These are phyloP conservation scores for Urocynchramus pylzowi DNA, from an alignment of 2,113 vertebrate species.

Conservation along the genomic window DNA sequence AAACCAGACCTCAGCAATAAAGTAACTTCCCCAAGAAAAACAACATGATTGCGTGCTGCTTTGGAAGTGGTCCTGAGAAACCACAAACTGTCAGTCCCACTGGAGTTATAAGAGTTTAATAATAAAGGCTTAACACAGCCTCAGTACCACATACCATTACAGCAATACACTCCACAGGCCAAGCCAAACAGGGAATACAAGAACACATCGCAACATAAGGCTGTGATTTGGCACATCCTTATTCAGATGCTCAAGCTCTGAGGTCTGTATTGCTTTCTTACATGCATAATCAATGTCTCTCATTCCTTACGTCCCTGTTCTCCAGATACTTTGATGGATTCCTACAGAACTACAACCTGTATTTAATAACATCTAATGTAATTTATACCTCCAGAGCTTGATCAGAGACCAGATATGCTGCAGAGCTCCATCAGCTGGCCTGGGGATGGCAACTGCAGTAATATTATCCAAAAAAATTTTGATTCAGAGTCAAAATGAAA, in stretches of 20 bases:
- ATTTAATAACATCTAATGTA: background rate
- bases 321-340: background rate
- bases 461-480: background rate
- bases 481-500: background rate
- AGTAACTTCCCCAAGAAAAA: background rate
- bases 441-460: background rate
- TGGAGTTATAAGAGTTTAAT: conserved; percentile 54
- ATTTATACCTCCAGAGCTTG: background rate
- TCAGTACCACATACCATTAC: conserved; percentile 5
- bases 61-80: conserved; percentile 61
- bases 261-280: background rate
- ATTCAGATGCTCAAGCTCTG: background rate
- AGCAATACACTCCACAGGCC: conserved; percentile 8
- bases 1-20: conserved; percentile 22
- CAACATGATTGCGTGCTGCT: background rate
- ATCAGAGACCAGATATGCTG: background rate
- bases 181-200: conserved; percentile 3
- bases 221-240: conserved; percentile 4
- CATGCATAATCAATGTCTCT: background rate
- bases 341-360: background rate
- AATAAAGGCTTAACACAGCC: conserved; percentile 50
- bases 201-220: background rate
- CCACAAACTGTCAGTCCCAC: conserved; percentile 50
- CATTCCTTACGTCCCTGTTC: background rate
- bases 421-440: background rate